A percentile compares a stretch with the other conserved stretches of the same genome.
phyloP scores from a whole-genome alignment of 2,888 invertebrate genomes.

The Orthonychiurus folsomi region DNA sequence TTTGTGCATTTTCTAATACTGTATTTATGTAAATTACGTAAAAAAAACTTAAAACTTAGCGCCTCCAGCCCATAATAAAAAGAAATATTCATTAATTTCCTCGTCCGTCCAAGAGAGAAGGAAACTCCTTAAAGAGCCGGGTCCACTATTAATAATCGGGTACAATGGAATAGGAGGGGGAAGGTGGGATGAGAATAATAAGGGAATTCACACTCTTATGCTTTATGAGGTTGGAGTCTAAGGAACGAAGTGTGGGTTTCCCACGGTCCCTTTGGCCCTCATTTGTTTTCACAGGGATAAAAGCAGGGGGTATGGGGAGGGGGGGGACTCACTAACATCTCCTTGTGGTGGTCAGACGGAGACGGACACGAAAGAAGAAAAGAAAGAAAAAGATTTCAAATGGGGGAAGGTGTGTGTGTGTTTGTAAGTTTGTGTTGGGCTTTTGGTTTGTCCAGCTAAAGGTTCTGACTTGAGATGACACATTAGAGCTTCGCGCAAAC shows the following conservation, averaged over 20 bases:
- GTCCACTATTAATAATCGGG: too few relatives aligned
- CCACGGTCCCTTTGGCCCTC: conserved; percentile 34
- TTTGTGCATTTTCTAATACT: too few relatives aligned
- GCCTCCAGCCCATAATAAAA: too few relatives aligned
- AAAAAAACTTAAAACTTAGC: too few relatives aligned
- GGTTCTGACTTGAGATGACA: conserved; percentile 32
- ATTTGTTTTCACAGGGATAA: conserved; percentile 34
- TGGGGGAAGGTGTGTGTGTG: conserved; percentile 8
- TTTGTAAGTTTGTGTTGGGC: conserved; percentile 23
- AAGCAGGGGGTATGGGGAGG: too few relatives aligned
- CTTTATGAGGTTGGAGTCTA: too few relatives aligned
- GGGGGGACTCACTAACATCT: too few relatives aligned
- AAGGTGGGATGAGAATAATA: conserved; percentile 18
- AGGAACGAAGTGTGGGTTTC: conserved; percentile 39
- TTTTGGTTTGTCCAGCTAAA: conserved; percentile 20
- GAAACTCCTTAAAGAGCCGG: too few relatives aligned
- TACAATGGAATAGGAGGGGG: conserved; percentile 7
- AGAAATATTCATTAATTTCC: too few relatives aligned
- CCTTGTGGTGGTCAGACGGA: conserved; percentile 15
- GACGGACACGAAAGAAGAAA: too few relatives aligned
- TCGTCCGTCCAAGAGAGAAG: too few relatives aligned
- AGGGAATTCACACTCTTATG: conserved; percentile 36
- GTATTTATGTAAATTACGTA: too few relatives aligned
- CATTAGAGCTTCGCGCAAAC: conserved; percentile 32
- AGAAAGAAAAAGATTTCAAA: conserved; percentile 7